Percentiles rank a stretch among this genome's conserved stretches.
phyloP scores from a whole-genome alignment of 2,888 invertebrate species.

The Volucella zonaria region DNA sequence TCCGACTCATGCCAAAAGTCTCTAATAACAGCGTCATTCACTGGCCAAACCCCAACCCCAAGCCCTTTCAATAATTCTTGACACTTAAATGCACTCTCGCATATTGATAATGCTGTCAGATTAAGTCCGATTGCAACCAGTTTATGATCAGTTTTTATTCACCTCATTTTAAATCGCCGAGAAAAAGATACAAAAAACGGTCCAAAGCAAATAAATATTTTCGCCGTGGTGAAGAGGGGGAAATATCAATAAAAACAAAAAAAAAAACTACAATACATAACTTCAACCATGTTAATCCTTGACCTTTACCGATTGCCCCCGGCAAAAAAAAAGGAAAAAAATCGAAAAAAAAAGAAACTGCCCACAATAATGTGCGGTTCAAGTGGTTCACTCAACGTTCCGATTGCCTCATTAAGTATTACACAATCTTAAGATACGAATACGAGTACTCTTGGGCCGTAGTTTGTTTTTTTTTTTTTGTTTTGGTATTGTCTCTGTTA shows the following conservation, averaged over 20 bases:
- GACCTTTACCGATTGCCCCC: constrained; percentile 73
- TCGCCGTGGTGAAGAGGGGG: background rate
- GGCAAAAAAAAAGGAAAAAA: constrained; percentile 18
- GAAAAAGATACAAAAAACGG: constrained; percentile 18
- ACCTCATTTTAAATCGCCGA: constrained; percentile 25
- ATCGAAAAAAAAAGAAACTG: constrained; percentile 29
- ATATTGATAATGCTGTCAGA: constrained; percentile 66
- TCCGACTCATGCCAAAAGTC: constrained; percentile 41
- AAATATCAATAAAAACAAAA: background rate
- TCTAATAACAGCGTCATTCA: constrained; percentile 33
- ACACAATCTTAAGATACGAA: constrained; percentile 61
- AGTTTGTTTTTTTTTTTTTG: constrained; percentile 18
- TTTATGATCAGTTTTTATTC: constrained; percentile 52
- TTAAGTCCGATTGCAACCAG: constrained; percentile 68
- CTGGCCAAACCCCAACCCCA: constrained; percentile 19
- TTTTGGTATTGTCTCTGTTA: background rate
- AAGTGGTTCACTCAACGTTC: constrained; percentile 64
- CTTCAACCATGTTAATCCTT: constrained; percentile 69
- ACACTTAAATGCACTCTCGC: constrained; percentile 72
- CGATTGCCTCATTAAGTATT: constrained; percentile 70
- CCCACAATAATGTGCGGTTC: constrained; percentile 58
- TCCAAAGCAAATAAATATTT: constrained; percentile 40
- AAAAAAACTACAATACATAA: constrained; percentile 27
- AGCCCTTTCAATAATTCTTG: constrained; percentile 59
- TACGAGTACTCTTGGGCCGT: constrained; percentile 35